Conservation (phyloP, 2,888 invertebrate genomes). For the Arrhopalites spinosus region DNA sequence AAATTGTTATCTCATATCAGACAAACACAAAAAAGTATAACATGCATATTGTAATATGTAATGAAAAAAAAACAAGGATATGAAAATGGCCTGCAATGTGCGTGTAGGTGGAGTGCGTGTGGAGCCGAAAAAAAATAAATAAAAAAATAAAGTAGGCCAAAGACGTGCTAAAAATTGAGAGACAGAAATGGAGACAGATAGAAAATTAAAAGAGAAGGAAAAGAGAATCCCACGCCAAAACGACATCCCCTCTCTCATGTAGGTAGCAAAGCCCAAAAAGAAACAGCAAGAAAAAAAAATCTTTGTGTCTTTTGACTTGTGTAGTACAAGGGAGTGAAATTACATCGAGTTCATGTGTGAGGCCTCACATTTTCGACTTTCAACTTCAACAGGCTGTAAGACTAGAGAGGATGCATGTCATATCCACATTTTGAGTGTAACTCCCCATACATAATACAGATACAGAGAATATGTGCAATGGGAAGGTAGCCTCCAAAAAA, state of each 20-base stretch:
- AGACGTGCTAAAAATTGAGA: conserved; percentile 39
- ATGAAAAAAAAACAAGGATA: not conserved
- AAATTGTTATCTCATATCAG: not conserved
- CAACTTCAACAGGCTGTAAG: conserved; percentile 5
- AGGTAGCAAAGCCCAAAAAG: conserved; percentile 7
- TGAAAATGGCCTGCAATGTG: not conserved
- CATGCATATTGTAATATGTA: not conserved
- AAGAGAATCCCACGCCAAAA: conserved; percentile 31
- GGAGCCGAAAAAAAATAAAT: conserved; percentile 27
- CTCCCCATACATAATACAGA: not conserved
- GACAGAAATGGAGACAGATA: not conserved
- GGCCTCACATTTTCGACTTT: too few species aligned
- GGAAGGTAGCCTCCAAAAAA: not conserved
- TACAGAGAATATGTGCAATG: not conserved
- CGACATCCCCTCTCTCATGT: not conserved
- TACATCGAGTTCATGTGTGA: too few species aligned
- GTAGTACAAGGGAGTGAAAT: too few species aligned
- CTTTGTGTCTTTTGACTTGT: conserved; percentile 16
- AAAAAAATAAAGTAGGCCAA: conserved; percentile 39
- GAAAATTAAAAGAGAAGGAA: conserved; percentile 2
- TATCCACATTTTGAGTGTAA: not conserved
- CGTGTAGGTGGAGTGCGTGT: conserved; percentile 27
- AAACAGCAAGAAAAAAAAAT: conserved; percentile 1
- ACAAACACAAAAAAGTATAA: not conserved
- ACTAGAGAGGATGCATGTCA: conserved; percentile 2